These are phyloP conservation scores for Catharus ustulatus DNA, from an alignment of 2,797 vertebrate genomes.

Conservation along the genomic window DNA sequence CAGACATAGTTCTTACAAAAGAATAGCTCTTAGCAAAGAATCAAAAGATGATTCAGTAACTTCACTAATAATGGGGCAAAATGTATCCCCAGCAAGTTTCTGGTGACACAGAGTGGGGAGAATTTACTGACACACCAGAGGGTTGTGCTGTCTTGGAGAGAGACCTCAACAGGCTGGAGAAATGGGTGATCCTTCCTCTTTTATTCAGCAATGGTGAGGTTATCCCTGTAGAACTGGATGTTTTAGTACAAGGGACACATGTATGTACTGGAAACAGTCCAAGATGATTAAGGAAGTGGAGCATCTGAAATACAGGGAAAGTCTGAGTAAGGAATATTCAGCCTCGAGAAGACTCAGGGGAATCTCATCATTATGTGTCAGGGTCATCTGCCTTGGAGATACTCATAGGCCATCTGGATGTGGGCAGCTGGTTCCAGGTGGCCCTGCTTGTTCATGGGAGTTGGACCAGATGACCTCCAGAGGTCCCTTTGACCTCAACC, in stretches of 20 bases:
- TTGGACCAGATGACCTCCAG: not conserved
- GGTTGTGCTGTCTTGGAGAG: not conserved
- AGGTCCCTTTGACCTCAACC: not conserved
- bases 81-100: not conserved
- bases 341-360: not conserved
- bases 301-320: not conserved
- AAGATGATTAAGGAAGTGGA: not conserved
- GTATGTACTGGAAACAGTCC: not conserved
- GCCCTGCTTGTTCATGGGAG: not conserved
- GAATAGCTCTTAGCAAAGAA: not conserved
- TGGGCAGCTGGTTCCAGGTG: not conserved
- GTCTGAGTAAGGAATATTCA: not conserved
- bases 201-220: not conserved
- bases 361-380: not conserved
- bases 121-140: not conserved
- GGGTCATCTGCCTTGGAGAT: not conserved
- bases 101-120: not conserved
- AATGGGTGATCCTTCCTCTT: not conserved
- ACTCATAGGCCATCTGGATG: not conserved
- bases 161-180: not conserved
- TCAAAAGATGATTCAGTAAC: not conserved
- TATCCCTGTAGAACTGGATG: not conserved
- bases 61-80: not conserved
- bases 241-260: not conserved
- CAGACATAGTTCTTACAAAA: not conserved